Base-by-base conservation (phyloP, 2,797 vertebrate genomes). In the Darevskia mixta region DNA sequence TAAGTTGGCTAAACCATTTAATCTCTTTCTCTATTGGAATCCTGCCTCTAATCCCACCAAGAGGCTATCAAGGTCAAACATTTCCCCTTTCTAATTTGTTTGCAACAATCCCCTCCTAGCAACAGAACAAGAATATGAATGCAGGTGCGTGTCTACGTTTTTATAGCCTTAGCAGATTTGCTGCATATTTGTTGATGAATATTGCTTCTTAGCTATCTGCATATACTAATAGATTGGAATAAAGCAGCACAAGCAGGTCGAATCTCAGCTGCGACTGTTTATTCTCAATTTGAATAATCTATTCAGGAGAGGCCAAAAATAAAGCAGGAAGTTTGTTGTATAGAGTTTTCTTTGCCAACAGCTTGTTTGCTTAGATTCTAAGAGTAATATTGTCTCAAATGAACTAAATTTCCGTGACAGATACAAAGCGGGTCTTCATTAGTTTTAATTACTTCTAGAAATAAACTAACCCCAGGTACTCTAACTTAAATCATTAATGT, bases 401-500 rank as follows among this genome's bases (percentile, higher is more conserved):
- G 35, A 87, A 67, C 25, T 35, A 55, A 61, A 75, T 45, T 69
- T 58, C 64, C 61, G 71, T 67, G 38, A 58, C 58, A 83, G 32
- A 61, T 86, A 43, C 66, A 77, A 82, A 86, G 27, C 10, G 13
- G 78, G 49, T 86, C 23, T 88, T 77, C 49, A 80, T 85, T 73
- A 45, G 35, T 79, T 88, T 88, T 80, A 85, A 88, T 66, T 80
- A 66, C 23, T 66, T 55, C 71, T 80, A 49, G 79, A 75, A 88
- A 85, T 38, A 79, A 88, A 75, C 55, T 75, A 88, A 80, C n/a
- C 66, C 81, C 78, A 66, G 61, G n/a, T 81, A 73, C 11, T 73
- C 38, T 55, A 38, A 66, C 58, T 58, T 69, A 78, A 88, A 83
- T 78, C 64, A 58, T 83, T 88, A 71, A 88, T 58, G 49, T 69